Percentiles rank a stretch among this genome's conserved stretches.
Conservation (phyloP, 2,797 vertebrate genomes). For the Lutjanus campechanus region DNA sequence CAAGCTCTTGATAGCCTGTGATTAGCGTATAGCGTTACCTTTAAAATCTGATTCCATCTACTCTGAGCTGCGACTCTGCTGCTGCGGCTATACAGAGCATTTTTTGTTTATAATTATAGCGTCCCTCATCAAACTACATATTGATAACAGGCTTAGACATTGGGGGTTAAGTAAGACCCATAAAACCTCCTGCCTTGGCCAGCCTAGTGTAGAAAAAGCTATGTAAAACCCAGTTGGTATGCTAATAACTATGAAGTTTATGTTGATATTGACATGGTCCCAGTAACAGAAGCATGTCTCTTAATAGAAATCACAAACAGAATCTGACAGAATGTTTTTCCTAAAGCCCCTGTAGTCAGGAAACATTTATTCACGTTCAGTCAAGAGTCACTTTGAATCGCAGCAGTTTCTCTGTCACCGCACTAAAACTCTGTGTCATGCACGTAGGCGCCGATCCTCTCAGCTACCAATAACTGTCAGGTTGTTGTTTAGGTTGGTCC, state of each 20-base stretch:
- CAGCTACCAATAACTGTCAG: conserved; percentile 58
- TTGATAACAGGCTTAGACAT: too few species aligned
- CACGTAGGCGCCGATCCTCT: conserved; percentile 29
- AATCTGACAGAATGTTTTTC: conserved; percentile 46
- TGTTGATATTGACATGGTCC: conserved; percentile 31
- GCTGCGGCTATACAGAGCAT: too few species aligned
- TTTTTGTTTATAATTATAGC: too few species aligned
- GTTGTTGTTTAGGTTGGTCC: conserved; percentile 56
- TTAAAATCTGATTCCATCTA: too few species aligned
- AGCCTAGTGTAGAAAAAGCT: not conserved
- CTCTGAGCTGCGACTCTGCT: too few species aligned
- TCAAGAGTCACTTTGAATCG: conserved; percentile 36
- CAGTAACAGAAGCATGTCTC: conserved; percentile 30
- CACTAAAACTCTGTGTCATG: conserved; percentile 31
- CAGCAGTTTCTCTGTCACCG: conserved; percentile 31
- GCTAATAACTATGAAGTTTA: conserved; percentile 26
- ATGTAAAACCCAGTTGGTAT: conserved; percentile 19
- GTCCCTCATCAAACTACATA: too few species aligned
- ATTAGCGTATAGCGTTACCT: too few species aligned
- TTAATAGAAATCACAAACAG: conserved; percentile 26
- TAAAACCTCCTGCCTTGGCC: too few species aligned
- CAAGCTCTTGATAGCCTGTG: too few species aligned
- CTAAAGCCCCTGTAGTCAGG: conserved; percentile 19
- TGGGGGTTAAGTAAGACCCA: too few species aligned
- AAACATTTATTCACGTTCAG: conserved; percentile 50